Base-by-base conservation (phyloP, 2,113 vertebrate species). In the Egretta garzetta region DNA sequence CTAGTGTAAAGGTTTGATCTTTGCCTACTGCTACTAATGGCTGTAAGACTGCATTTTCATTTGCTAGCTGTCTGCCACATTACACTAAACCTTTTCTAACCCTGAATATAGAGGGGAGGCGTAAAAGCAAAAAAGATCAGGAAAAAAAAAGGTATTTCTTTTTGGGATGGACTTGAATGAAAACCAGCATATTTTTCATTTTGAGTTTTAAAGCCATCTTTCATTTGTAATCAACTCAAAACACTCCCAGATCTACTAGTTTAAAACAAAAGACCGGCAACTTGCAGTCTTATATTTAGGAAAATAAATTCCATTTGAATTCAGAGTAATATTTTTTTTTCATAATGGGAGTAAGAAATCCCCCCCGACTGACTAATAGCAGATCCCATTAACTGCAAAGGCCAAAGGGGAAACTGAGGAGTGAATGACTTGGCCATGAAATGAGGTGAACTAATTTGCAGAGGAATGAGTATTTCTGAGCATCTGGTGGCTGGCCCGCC, bases 311-410 rank as follows among this genome's bases (percentile, higher is more conserved):
- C 80, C 60, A 35, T 84, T 93, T 93, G 83, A 97, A 93, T 91
- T 88, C 76, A 81, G 72, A 96, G 58, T 50, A 52, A 43, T 50
- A 39, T 39, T 9, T 83, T 89, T 96, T 96, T 91, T 92, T 80
- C 68, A 49, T 89, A 91, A 71, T 81, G 94, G 80, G 96, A 95
- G 83, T 86, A 81, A 56, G 86, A 86, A 94, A 81, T 97, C 95
- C 86, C 96, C 60, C 83, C 35, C 21, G 95, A 91, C 39, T 26
- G 1, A 53, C 27, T 26, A 66, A 91, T 28, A 92, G 95, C 95
- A 96, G 97, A 96, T 91, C 91, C 97, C 96, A 96, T 96, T 97
- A 97, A 93, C 88, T 96, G 94, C 91, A 37, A 55, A 92, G 95
- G 97, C 96, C 96, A 94, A 89, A 95, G 93, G 92, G 97, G 91